A percentile compares a stretch with the other conserved stretches of the same genome.
Conservation (phyloP, 2,888 invertebrate genomes). For the Drosophila gaucha region DNA sequence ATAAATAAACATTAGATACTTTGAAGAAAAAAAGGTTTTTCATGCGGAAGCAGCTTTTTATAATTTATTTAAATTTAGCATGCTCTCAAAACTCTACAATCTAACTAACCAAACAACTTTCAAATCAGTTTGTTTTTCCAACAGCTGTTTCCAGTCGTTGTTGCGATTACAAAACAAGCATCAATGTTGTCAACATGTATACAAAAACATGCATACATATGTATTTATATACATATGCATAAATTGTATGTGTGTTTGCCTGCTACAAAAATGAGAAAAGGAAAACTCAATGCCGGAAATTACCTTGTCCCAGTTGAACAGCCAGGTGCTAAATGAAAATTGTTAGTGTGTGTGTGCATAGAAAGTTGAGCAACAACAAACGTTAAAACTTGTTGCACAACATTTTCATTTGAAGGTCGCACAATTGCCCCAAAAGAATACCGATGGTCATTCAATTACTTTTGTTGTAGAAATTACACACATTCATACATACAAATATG, state of each 20-base stretch:
- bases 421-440: slow-evolving; percentile 27
- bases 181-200: neutral
- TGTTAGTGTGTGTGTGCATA: slow-evolving; percentile 7
- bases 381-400: slow-evolving; percentile 74
- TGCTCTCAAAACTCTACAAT: neutral
- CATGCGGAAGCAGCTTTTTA: too few relatives aligned
- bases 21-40: neutral
- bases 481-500: neutral
- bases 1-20: slow-evolving; percentile 12
- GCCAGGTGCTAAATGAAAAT: slow-evolving; percentile 34
- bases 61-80: too few relatives aligned
- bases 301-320: slow-evolving; percentile 74
- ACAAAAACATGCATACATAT: too few relatives aligned
- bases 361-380: slow-evolving; percentile 52
- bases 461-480: slow-evolving; percentile 5
- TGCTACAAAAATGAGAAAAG: slow-evolving; percentile 25
- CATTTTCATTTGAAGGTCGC: slow-evolving; percentile 67
- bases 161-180: slow-evolving; percentile 38
- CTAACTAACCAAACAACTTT: slow-evolving; percentile 52
- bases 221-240: too few relatives aligned
- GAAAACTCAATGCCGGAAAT: slow-evolving; percentile 69
- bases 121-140: slow-evolving; percentile 28
- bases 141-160: slow-evolving; percentile 41
- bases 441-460: slow-evolving; percentile 21
- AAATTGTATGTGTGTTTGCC: neutral